Percentiles rank a stretch among this genome's conserved stretches.
These are phyloP conservation scores for Leptodactylus fuscus DNA, from an alignment of 2,113 vertebrate species.

Conservation along the genomic window DNA sequence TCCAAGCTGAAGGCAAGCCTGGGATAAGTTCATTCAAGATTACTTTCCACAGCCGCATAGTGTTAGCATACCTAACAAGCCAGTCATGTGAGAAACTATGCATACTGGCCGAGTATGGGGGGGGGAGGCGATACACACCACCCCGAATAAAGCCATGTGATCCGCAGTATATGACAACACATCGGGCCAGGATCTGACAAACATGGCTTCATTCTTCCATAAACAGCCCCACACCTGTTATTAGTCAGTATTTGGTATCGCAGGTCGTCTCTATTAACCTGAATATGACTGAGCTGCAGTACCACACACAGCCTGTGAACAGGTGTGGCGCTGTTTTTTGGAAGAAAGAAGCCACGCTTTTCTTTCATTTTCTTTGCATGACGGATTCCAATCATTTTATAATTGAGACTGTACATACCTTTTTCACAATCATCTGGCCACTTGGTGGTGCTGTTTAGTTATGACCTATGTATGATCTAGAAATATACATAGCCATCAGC, in stretches of 20 bases:
- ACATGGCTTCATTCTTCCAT: neutral
- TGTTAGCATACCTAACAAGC: slow-evolving; percentile 44
- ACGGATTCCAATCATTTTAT: too few relatives aligned
- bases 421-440: too few relatives aligned
- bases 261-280: neutral
- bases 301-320: too few relatives aligned
- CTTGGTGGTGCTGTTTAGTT: too few relatives aligned
- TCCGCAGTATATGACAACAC: neutral
- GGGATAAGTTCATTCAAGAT: slow-evolving; percentile 59
- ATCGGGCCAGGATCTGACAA: neutral
- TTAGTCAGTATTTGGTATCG: neutral
- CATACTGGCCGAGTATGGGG: neutral
- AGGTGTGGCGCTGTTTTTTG: too few relatives aligned
- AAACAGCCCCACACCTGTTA: neutral
- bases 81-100: slow-evolving; percentile 56
- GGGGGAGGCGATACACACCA: neutral
- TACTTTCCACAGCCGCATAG: slow-evolving; percentile 39
- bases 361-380: too few relatives aligned
- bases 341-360: too few relatives aligned
- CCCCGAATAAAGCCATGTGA: neutral
- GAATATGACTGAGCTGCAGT: too few relatives aligned
- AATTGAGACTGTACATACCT: too few relatives aligned
- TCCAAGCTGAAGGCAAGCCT: slow-evolving; percentile 40
- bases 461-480: too few relatives aligned
- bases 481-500: too few relatives aligned